Base-by-base conservation (phyloP, 1,140 invertebrate genomes). In the Drosophila elegans region DNA sequence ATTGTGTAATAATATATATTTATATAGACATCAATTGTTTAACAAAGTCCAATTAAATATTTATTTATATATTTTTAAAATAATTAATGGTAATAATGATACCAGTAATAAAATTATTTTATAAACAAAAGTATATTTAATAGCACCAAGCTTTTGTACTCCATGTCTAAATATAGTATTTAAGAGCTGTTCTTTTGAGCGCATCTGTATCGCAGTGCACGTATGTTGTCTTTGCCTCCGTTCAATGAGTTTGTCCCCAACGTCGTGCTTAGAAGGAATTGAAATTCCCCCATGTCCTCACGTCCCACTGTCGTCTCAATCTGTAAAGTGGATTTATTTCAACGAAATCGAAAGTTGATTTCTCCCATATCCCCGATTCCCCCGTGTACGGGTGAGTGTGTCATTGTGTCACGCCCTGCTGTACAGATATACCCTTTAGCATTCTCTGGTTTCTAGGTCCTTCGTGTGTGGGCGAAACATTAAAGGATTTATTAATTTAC, bases 401-500 rank as follows among this genome's bases (percentile, higher is more conserved):
- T 53, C 60, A 74, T 64, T 66, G 59, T 74, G 59, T 59, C 67
- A 49, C 36, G 36, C 38, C 51, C 67, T 29, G 36, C 36, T 34
- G 59, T 42, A 16, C 25, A 3, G 36, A 4, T 48, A 25, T 54
- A 68, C 67, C 64, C 64, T 71, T 71, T 69, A 41, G 36, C 27
- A 25, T 71, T 41, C 12, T 41, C 36, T 16, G 4, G 34, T 54
- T 45, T 68, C 62, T 39, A 27, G 67, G 49, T 62, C 16, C 27
- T 41, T 36, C 38, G 42, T 49, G 49, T 49, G 25, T 29, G 44
- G 34, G 42, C 42, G 44, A 3, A 48, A 78, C 73, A 89, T 89
- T 89, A 84, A 89, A 89, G 84, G 84, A 84, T 89, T 89, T 89
- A 89, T 80, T 80, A 84, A 89, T 80, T 89, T 83, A 73, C 78